These are phyloP conservation scores for Drosophila nr. medialis DNA, from an alignment of 2,888 invertebrate genomes.

Conservation along the genomic window DNA sequence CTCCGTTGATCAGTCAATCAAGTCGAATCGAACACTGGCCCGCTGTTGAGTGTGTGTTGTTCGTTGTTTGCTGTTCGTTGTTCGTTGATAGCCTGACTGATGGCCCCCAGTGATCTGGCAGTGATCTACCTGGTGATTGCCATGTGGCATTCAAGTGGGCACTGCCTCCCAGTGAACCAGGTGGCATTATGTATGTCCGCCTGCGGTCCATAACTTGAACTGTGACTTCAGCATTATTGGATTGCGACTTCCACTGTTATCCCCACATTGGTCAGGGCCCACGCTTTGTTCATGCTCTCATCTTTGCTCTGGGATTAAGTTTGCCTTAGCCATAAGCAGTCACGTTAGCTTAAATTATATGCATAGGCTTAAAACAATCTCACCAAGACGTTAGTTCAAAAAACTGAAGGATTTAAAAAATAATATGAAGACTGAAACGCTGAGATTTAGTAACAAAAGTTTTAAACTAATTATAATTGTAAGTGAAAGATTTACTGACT, in stretches of 20 bases:
- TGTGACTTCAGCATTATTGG: conserved; percentile 45
- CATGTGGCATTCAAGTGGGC: conserved; percentile 50
- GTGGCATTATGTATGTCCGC: conserved; percentile 13
- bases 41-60: conserved; percentile 14
- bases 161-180: conserved; percentile 7
- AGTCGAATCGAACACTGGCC: conserved; percentile 18
- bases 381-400: neutral
- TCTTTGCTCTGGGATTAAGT: neutral
- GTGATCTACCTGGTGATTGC: conserved; percentile 29
- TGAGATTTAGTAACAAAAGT: neutral
- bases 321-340: conserved; percentile 15
- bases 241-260: conserved; percentile 18
- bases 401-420: neutral
- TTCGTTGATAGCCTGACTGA: conserved; percentile 30
- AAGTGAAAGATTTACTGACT: neutral
- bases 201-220: conserved; percentile 47
- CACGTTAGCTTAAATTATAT: conserved; percentile 46
- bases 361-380: conserved; percentile 3
- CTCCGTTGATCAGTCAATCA: conserved; percentile 74
- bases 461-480: neutral
- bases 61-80: conserved; percentile 15
- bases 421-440: neutral
- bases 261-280: conserved; percentile 21
- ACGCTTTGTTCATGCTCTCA: conserved; percentile 22
- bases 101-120: conserved; percentile 55